Conservation (phyloP, 2,888 invertebrate species). For the Rhodophaea formosa region DNA sequence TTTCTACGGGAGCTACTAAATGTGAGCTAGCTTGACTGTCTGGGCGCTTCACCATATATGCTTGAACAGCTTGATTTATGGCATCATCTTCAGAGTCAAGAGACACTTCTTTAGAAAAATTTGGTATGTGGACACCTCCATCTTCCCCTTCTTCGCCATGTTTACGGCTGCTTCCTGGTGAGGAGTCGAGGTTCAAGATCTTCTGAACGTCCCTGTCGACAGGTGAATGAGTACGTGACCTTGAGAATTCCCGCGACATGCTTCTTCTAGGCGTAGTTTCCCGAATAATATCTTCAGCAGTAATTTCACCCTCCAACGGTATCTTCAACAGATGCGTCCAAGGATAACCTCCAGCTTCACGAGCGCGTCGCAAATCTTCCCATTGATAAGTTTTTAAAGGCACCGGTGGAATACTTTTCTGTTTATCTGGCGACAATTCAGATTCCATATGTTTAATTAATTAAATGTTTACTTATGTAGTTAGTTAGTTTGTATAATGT, state of each 20-base stretch:
- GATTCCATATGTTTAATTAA: conserved; percentile 76
- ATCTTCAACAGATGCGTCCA: conserved; percentile 89
- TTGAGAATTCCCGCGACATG: conserved; percentile 73
- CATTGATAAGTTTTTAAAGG: conserved; percentile 90
- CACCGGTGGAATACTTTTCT: conserved; percentile 81
- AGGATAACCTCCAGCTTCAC: conserved; percentile 88
- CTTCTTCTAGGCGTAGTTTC: conserved; percentile 71
- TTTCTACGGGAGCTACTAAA: conserved; percentile 54
- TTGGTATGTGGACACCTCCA: conserved; percentile 72
- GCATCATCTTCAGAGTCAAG: conserved; percentile 73
- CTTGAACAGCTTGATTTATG: conserved; percentile 45
- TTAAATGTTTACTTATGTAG: conserved; percentile 30
- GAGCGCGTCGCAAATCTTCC: conserved; percentile 88
- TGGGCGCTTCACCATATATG: conserved; percentile 53
- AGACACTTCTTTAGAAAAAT: conserved; percentile 74
- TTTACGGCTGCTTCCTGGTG: conserved; percentile 75
- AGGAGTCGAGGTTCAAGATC: conserved; percentile 72
- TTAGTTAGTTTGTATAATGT: conserved; percentile 29
- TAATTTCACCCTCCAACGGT: conserved; percentile 76
- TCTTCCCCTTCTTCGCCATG: conserved; percentile 72
- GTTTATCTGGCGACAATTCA: conserved; percentile 78
- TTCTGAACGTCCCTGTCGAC: conserved; percentile 60
- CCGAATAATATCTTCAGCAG: conserved; percentile 74
- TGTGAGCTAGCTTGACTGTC: conserved; percentile 51
- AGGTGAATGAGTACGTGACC: conserved; percentile 70